A percentile compares a stretch with the other conserved stretches of the same genome.
Conservation (phyloP, 2,113 vertebrate genomes). For the Glaucidium brasilianum region DNA sequence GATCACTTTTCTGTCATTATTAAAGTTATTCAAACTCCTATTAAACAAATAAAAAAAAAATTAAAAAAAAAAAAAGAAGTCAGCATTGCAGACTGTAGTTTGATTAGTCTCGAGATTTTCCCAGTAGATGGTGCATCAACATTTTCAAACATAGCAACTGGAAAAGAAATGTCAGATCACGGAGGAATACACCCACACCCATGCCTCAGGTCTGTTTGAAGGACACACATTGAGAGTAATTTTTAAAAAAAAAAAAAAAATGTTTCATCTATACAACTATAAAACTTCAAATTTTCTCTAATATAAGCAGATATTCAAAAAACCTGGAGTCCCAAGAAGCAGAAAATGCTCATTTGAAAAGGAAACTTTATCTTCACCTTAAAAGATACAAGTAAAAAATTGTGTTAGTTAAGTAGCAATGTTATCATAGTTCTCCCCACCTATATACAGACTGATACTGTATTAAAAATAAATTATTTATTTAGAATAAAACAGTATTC, state of each 20-base stretch:
- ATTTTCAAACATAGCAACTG: neutral
- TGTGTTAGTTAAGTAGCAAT: neutral
- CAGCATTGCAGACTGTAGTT: neutral
- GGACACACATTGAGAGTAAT: neutral
- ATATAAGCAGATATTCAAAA: neutral
- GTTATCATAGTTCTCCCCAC: neutral
- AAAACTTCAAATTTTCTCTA: neutral
- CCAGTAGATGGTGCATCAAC: neutral
- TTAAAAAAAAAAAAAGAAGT: no score
- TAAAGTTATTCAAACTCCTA: neutral
- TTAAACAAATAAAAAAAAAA: neutral
- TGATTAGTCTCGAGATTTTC: neutral
- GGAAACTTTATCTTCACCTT: neutral
- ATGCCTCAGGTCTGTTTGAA: neutral
- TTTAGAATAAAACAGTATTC: neutral
- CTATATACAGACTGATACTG: no score
- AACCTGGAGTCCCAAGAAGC: neutral
- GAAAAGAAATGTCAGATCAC: neutral
- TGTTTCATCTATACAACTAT: neutral
- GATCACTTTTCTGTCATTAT: neutral
- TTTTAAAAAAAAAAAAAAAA: neutral
- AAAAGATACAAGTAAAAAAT: neutral
- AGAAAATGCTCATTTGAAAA: neutral
- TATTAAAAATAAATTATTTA: neutral
- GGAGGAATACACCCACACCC: neutral